Evolutionary conservation across 2,113 vertebrate species (phyloP), one percentile per base, ranked within the genome.

Genomic region (Sinocyclocheilus anophthalmus): DNA sequence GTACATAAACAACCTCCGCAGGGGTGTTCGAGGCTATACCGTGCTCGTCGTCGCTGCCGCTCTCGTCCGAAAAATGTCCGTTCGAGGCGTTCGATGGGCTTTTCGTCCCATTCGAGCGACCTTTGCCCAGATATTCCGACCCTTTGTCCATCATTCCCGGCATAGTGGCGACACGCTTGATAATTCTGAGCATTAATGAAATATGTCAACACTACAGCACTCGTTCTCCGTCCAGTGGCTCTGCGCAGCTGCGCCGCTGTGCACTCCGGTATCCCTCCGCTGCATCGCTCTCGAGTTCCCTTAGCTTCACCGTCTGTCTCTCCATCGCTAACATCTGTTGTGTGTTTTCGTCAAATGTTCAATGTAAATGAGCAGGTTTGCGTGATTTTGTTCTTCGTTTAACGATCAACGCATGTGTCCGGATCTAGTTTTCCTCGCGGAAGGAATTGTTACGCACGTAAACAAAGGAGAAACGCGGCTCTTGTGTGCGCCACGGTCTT

Each of bases 141-240:
- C 96, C 96, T 90, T 96, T 97, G 53, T 98, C 97, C 97, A 97
- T 98, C 97, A 96, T 96, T 61, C 96, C 96, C 82, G 97, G 97
- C 97, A 97, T 97, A 89, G 79, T 92, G 86, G 89, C 86, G 8
- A 39, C 59, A 55, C n/a, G 20, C 63, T 55, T 22, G 14, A 65
- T 70, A 83, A 70, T 6, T 24, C 11, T 37, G 1, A 79, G 80
- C 70, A 53, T 72, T 88, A 83, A 72, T 30, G 42, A 84, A 75
- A 73, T 69, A 83, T 82, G 85, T 86, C 87, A 88, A 76, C 86
- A 90, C 37, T 76, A 53, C 69, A 87, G 85, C 78, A 75, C 79
- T 85, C 83, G 48, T 20, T 57, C 77, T 76, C 69, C 85, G 85
- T 87, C 45, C 53, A 18, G 67, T 76, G 86, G 88, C 88, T 86